Conservation (phyloP, 2,113 vertebrate species). For the Cacatua alba region DNA sequence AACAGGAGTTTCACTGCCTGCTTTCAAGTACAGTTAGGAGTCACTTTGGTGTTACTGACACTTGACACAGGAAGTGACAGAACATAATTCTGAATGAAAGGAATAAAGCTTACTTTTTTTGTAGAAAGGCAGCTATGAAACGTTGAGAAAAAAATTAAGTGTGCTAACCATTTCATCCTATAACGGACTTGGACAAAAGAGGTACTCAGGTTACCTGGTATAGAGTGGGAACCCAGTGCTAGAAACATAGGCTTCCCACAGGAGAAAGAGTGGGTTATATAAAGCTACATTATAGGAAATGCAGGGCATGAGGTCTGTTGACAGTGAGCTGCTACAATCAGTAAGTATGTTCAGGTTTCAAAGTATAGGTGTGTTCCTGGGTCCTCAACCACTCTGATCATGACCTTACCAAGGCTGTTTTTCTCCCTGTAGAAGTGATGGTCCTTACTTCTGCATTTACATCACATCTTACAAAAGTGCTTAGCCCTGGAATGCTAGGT, state of each 20-base stretch:
- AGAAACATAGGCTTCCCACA: background rate
- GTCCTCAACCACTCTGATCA: fast-evolving
- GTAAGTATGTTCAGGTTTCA: background rate
- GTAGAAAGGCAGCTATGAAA: background rate
- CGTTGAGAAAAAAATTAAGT: background rate
- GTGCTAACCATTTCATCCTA: background rate
- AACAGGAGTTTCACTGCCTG: background rate
- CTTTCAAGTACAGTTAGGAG: background rate
- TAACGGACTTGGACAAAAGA: background rate
- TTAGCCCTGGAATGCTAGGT: background rate
- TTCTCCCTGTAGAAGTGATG: background rate
- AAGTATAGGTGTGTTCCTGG: background rate
- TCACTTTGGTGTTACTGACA: background rate
- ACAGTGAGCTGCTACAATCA: background rate
- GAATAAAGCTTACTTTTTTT: background rate
- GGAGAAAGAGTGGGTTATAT: background rate
- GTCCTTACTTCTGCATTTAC: background rate
- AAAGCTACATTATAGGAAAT: background rate
- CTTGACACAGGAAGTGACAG: background rate
- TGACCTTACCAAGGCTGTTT: background rate
- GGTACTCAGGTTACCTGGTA: background rate
- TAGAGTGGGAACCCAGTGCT: background rate
- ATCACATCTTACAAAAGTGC: background rate
- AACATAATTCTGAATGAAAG: background rate
- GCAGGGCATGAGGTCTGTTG: background rate